Conservation (phyloP, 1,140 invertebrate species). For the Drosophila pandora region DNA sequence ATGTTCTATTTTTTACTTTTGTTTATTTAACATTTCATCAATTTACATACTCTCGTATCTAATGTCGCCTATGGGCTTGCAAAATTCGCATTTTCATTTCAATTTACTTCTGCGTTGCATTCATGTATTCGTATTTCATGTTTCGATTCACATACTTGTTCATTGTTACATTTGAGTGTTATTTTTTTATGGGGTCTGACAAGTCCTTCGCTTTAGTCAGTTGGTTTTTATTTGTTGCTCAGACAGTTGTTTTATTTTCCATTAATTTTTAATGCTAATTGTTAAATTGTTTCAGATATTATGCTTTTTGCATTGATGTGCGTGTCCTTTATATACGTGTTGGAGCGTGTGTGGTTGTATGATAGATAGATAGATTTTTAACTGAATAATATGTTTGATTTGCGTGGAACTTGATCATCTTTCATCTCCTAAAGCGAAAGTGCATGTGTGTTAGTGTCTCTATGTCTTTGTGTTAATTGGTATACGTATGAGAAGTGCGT, state of each 20-base stretch:
- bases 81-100: conserved; percentile 35
- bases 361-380: conserved; percentile 25
- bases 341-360: conserved; percentile 22
- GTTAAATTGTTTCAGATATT: conserved; percentile 70
- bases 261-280: conserved; percentile 71
- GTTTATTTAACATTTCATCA: conserved; percentile 70
- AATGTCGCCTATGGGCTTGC: conserved; percentile 50
- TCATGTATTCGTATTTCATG: conserved; percentile 19
- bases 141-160: conserved; percentile 41
- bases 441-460: conserved; percentile 13
- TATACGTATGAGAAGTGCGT: conserved; percentile 39
- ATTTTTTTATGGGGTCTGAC: conserved; percentile 25
- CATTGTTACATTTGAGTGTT: conserved; percentile 41
- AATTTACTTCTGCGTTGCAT: conserved; percentile 43
- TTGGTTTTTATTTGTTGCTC: conserved; percentile 62
- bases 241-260: conserved; percentile 51
- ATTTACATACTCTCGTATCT: conserved; percentile 70
- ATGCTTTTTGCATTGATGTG: conserved; percentile 63
- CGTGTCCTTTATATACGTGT: conserved; percentile 31
- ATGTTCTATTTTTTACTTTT: conserved; percentile 49
- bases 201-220: conserved; percentile 72
- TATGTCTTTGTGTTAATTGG: conserved; percentile 35
- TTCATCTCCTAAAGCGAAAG: conserved; percentile 21
- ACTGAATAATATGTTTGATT: conserved; percentile 47
- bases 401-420: conserved; percentile 67